phyloP scores from a whole-genome alignment of 35 echinoderm and acorn worm species.

The Patiria miniata region DNA sequence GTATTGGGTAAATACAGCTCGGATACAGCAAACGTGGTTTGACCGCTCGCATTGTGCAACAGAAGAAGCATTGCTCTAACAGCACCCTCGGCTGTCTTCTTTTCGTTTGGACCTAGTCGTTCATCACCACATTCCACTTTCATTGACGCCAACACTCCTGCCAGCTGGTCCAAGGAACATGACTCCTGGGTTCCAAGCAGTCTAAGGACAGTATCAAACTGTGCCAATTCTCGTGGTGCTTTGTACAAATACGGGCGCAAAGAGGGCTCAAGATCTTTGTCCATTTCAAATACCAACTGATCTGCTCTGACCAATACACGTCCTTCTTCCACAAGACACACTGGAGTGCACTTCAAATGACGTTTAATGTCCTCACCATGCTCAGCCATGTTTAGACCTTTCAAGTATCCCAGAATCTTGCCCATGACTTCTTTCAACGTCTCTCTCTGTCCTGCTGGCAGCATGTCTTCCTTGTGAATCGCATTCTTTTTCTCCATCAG shows the following conservation, averaged over 20 bases:
- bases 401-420: neutral
- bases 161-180: conserved; percentile 23
- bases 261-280: neutral
- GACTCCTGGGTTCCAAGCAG: neutral
- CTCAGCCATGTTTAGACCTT: neutral
- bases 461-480: conserved; percentile 15
- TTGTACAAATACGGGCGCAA: conserved; percentile 22
- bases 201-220: neutral
- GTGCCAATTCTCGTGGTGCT: conserved; percentile 14
- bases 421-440: conserved; percentile 3
- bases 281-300: conserved; percentile 20
- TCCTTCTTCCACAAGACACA: conserved; percentile 30
- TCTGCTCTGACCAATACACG: conserved; percentile 1
- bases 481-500: neutral
- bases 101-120: conserved; percentile 2
- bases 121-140: neutral
- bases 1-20: conserved; percentile 15
- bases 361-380: neutral
- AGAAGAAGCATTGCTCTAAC: neutral
- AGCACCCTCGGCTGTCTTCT: neutral
- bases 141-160: neutral
- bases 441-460: neutral
- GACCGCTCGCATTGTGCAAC: neutral
- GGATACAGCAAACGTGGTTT: neutral
- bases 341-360: neutral